Evolutionary conservation across 2,888 invertebrate genomes (phyloP).

Genomic region (Adineta ricciae): DNA sequence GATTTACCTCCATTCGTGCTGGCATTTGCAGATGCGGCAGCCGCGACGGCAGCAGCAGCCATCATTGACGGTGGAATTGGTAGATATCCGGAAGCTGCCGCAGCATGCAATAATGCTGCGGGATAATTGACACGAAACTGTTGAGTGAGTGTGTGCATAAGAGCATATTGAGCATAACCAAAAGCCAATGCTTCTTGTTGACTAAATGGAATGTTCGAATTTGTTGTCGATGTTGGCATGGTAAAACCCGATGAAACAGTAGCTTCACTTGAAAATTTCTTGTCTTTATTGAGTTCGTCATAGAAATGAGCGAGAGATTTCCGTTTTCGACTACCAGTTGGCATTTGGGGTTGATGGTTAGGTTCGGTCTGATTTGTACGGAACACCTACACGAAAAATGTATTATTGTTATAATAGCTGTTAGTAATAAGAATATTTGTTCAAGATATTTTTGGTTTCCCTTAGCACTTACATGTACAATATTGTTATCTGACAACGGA

Average conservation of each 20-base stretch:
- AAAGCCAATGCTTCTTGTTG: not conserved
- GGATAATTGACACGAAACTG: constrained; percentile 19
- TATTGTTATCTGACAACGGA: constrained; percentile 24
- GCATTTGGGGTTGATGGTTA: not conserved
- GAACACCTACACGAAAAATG: not conserved
- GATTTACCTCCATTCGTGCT: not conserved
- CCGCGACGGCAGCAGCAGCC: not conserved
- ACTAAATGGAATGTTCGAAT: not conserved
- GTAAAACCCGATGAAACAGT: not conserved
- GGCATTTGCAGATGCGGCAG: not conserved
- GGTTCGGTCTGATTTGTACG: not conserved
- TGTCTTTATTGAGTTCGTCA: not conserved
- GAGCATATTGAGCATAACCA: constrained; percentile 12
- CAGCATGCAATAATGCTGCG: not conserved
- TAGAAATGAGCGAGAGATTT: not conserved
- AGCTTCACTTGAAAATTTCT: not conserved
- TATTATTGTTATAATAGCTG: not conserved
- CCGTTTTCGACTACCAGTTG: not conserved
- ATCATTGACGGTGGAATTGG: constrained; percentile 2
- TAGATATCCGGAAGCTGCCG: constrained; percentile 14
- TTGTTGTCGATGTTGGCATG: not conserved
- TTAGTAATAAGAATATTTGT: not conserved
- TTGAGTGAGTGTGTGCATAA: not conserved
- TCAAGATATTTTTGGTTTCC: not conserved
- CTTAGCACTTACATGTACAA: not conserved